These are phyloP conservation scores for Phyllostomus hastatus DNA, from an alignment of 2,113 vertebrate genomes.

Conservation along the genomic window DNA sequence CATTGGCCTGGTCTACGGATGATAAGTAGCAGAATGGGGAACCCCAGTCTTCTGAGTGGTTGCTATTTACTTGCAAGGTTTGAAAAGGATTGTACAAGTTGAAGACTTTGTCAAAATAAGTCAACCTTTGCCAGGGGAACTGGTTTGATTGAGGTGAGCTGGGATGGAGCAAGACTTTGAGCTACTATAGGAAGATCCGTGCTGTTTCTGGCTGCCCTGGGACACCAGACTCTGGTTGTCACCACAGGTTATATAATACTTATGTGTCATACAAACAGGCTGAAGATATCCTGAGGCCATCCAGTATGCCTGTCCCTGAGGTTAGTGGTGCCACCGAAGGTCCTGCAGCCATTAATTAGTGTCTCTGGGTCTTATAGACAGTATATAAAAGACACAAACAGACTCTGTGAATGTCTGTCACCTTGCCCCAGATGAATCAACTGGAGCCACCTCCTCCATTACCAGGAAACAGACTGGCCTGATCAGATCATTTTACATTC, in stretches of 20 bases:
- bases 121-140: neutral
- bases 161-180: neutral
- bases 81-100: neutral
- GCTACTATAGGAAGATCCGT: neutral
- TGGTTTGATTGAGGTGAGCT: neutral
- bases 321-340: neutral
- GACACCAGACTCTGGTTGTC: neutral
- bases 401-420: neutral
- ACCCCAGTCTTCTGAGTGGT: neutral
- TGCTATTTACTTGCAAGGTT: neutral
- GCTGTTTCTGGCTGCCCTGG: neutral
- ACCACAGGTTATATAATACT: neutral
- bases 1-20: neutral
- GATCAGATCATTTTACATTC: neutral
- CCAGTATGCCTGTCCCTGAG: neutral
- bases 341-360: neutral
- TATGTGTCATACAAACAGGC: neutral
- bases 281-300: neutral
- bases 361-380: neutral
- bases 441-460: neutral
- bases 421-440: neutral
- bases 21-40: neutral
- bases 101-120: neutral
- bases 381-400: neutral
- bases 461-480: neutral